Percentiles rank a stretch among this genome's conserved stretches.
These are phyloP conservation scores for Eledone cirrhosa DNA, from an alignment of 2,888 invertebrate species.

Conservation along the genomic window DNA sequence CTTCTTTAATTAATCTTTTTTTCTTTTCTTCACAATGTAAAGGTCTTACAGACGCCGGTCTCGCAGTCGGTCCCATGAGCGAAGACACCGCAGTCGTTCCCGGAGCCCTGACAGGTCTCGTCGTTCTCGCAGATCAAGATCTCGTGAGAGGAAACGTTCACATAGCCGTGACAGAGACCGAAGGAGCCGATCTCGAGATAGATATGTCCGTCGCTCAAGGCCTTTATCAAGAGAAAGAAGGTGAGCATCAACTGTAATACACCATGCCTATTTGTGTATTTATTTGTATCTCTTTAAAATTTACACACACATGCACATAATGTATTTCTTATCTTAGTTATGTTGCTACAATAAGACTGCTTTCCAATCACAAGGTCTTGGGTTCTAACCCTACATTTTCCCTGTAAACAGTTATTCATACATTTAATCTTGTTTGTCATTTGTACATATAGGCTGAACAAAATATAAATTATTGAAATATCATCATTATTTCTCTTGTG, in stretches of 20 bases:
- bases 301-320: background rate
- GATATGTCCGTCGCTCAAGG: slow-evolving; percentile 38
- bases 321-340: too few species aligned
- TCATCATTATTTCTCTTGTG: too few species aligned
- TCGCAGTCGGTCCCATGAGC: slow-evolving; percentile 44
- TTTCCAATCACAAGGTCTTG: too few species aligned
- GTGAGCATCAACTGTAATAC: slow-evolving; percentile 32
- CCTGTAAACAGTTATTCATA: too few species aligned
- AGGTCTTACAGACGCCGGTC: slow-evolving; percentile 56
- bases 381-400: too few species aligned
- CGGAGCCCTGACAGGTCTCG: slow-evolving; percentile 41
- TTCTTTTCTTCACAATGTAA: slow-evolving; percentile 16
- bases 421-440: too few species aligned
- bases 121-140: slow-evolving; percentile 37
- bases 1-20: background rate
- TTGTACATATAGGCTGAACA: too few species aligned
- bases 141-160: slow-evolving; percentile 40
- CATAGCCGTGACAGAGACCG: slow-evolving; percentile 41
- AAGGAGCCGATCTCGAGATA: slow-evolving; percentile 48
- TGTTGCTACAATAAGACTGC: too few species aligned
- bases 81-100: slow-evolving; percentile 37
- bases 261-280: background rate
- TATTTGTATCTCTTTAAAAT: too few species aligned
- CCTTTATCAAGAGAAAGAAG: slow-evolving; percentile 36
- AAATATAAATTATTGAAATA: too few species aligned